Evolutionary conservation across 2,797 vertebrate species (phyloP), one percentile per base, ranked within the genome.

Genomic region (Xenentodon cancila): DNA sequence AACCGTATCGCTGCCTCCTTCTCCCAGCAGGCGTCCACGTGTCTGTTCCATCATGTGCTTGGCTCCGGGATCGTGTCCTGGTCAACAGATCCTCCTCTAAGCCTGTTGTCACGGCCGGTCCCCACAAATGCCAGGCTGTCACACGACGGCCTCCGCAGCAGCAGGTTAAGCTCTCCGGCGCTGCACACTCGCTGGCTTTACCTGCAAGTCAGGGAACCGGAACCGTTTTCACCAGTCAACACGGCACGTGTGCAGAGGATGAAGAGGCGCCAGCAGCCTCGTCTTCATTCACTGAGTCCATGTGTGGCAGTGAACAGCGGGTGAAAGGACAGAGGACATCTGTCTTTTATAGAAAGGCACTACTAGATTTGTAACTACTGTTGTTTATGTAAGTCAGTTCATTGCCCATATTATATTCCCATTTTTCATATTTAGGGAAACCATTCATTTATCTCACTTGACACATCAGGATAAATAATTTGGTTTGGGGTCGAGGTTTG

Each of bases 21-120:
- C 64, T 49, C 58, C 56, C 63, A 2, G 46, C 49, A 3, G 22
- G 50, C 68, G 56, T 64, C 79, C 84, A 85, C 84, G 86, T 89
- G 88, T 83, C 77, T 50, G 37, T 13, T 46, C 66, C 49, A 80
- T 89, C 88, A 87, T 81, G 88, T 89, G 88, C 81, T 80, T 72
- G 77, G 55, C 79, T 73, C 53, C 32, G 50, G 30, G 43, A 80
- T 71, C 73, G n/a, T 75, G 77, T 88, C 70, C 55, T 56, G 59
- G 79, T 76, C 81, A 76, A 84, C 77, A 64, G 63, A 68, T 79
- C 88, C 77, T 81, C 32, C 77, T 68, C 51, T 84, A 86, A 88
- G 78, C 79, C 68, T 67, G 69, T 66, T 70, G 40, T 71, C 65
- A 64, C 63, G 62, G 63, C 40, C 53, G 18, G 52, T 70, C 53